These are phyloP conservation scores for Sebastes hopkinsi DNA, from an alignment of 2,797 vertebrate genomes.

Conservation along the genomic window DNA sequence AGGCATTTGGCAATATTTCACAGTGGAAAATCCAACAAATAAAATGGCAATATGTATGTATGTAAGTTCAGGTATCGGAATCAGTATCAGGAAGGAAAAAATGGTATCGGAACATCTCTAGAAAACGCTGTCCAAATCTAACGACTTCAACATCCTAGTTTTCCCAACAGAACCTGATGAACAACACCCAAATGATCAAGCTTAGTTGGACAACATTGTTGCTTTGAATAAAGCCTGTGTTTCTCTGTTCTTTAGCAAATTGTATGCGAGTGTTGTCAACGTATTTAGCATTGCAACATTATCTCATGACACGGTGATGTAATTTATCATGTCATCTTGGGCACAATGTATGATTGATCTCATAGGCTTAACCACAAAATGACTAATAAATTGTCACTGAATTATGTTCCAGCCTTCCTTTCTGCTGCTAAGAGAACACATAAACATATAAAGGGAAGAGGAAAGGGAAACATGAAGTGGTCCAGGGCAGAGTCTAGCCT, in stretches of 20 bases:
- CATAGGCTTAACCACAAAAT: slow-evolving; percentile 65
- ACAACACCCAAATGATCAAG: not conserved
- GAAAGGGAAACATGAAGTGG: not conserved
- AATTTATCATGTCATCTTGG: slow-evolving; percentile 34
- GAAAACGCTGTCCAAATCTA: not conserved
- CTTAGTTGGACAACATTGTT: not conserved
- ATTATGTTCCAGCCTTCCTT: not conserved
- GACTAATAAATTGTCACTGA: slow-evolving; percentile 61
- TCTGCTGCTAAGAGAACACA: not conserved
- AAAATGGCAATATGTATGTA: no score
- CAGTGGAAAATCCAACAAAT: no score
- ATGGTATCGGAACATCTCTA: no score
- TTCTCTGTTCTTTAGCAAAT: slow-evolving; percentile 22
- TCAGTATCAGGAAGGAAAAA: no score
- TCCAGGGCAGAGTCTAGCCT: not conserved
- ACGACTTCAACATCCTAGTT: not conserved
- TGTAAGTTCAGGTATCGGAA: no score
- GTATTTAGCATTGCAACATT: slow-evolving; percentile 38
- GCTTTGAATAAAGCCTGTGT: slow-evolving; percentile 31
- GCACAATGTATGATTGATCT: slow-evolving; percentile 54
- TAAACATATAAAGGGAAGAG: not conserved
- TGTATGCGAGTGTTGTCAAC: slow-evolving; percentile 35
- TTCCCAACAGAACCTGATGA: not conserved
- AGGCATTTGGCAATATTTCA: no score
- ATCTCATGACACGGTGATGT: slow-evolving; percentile 48